Evolutionary conservation across 2,888 invertebrate genomes (phyloP).

Genomic region (Rhorus exstirpatorius): DNA sequence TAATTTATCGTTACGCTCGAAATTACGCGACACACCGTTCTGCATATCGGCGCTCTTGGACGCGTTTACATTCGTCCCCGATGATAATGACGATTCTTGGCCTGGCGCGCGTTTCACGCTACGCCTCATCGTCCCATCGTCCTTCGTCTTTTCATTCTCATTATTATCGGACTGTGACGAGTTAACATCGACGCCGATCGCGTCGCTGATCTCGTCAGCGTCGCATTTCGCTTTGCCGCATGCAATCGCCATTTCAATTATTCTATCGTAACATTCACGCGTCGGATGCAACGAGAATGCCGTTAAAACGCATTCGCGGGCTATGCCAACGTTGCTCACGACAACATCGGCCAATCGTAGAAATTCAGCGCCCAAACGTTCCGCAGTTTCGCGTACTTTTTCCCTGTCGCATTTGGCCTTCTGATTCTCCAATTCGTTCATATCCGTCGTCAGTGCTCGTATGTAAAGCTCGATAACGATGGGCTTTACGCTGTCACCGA

Average conservation of each 20-base stretch:
- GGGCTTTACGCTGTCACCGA: conserved; percentile 88
- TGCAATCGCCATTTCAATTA: conserved; percentile 87
- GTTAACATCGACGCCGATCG: conserved; percentile 10
- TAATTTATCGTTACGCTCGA: conserved; percentile 78
- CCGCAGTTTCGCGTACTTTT: conserved; percentile 87
- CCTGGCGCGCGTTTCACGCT: background rate
- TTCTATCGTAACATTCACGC: conserved; percentile 87
- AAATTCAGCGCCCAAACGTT: conserved; percentile 88
- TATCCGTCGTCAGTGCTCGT: conserved; percentile 91
- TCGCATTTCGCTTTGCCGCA: conserved; percentile 86
- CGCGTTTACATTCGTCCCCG: conserved; percentile 34
- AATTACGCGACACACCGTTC: conserved; percentile 74
- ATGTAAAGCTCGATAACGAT: conserved; percentile 92
- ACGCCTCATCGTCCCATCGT: conserved; percentile 34
- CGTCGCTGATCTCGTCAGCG: conserved; percentile 64
- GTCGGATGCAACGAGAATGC: conserved; percentile 92
- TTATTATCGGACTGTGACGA: conserved; percentile 25
- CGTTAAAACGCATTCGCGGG: conserved; percentile 91
- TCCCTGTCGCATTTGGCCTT: conserved; percentile 88
- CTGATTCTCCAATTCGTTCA: conserved; percentile 91
- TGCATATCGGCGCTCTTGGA: conserved; percentile 73
- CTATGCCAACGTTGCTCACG: conserved; percentile 88
- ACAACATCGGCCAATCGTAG: conserved; percentile 89
- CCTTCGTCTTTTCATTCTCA: conserved; percentile 11
- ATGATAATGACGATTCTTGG: conserved; percentile 56